A percentile compares a stretch with the other conserved stretches of the same genome.
phyloP scores from a whole-genome alignment of 1,140 invertebrate genomes.

The Diprion similis region DNA sequence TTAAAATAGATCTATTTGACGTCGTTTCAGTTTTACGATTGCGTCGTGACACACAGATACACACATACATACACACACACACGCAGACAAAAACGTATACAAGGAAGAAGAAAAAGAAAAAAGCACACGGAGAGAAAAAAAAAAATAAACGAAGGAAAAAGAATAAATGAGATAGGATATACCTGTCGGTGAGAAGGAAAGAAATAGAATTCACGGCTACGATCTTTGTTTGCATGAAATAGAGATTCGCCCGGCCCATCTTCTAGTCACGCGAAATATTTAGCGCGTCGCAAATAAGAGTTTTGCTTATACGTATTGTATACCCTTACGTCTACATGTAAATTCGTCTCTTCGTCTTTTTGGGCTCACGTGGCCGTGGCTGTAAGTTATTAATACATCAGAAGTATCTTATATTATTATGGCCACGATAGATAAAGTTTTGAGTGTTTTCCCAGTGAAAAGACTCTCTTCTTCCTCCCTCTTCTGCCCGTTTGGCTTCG shows the following conservation, averaged over 20 bases:
- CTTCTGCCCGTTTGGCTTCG: constrained; percentile 25
- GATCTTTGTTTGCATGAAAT: neutral
- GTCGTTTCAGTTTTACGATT: constrained; percentile 5
- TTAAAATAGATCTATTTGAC: constrained; percentile 4
- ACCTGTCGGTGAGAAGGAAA: neutral
- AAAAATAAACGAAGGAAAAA: constrained; percentile 9
- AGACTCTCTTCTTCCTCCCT: constrained; percentile 18
- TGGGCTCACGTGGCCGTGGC: constrained; percentile 16
- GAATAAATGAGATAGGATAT: constrained; percentile 14
- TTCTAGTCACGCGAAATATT: neutral
- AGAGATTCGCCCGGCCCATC: neutral
- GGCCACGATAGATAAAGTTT: constrained; percentile 29
- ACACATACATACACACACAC: too few species aligned
- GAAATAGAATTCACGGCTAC: neutral
- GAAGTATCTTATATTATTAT: constrained; percentile 15
- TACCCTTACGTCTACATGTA: neutral
- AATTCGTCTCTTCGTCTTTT: neutral
- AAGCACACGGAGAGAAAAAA: constrained; percentile 6
- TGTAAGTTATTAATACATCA: constrained; percentile 22
- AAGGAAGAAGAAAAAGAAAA: constrained; percentile 11
- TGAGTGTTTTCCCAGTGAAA: constrained; percentile 24
- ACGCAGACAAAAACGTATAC: neutral
- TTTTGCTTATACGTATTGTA: neutral
- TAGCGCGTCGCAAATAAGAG: neutral
- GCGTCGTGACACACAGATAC: neutral